phyloP scores from a whole-genome alignment of 1,140 invertebrate genomes.

The Drosophila sproati region DNA sequence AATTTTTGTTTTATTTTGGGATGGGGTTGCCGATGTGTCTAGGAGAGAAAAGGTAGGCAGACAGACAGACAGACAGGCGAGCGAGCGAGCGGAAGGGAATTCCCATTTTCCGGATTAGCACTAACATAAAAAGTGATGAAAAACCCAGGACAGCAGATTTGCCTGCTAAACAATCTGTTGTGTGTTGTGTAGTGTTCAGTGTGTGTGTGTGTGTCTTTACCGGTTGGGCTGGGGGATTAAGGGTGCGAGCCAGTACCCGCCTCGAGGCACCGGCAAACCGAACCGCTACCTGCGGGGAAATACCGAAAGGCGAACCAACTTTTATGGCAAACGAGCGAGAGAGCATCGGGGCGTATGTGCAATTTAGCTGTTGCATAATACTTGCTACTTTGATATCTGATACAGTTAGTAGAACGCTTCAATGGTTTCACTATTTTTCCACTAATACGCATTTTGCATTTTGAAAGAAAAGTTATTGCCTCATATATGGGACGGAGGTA shows the following conservation, averaged over 20 bases:
- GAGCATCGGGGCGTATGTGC: slow-evolving; percentile 35
- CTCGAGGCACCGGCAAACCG: slow-evolving; percentile 19
- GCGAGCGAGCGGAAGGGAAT: slow-evolving; percentile 68
- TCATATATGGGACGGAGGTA: too few species aligned
- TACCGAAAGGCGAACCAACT: slow-evolving; percentile 1
- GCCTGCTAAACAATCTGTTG: not conserved
- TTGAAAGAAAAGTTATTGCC: not conserved
- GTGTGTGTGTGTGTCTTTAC: not conserved
- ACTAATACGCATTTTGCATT: not conserved
- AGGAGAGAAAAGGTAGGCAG: not conserved
- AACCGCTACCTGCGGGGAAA: slow-evolving; percentile 2
- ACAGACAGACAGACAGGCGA: slow-evolving; percentile 22
- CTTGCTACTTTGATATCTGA: not conserved
- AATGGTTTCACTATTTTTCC: not conserved
- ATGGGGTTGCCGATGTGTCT: slow-evolving; percentile 46
- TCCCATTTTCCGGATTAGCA: slow-evolving; percentile 78
- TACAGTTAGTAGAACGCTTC: slow-evolving; percentile 1
- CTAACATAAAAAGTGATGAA: slow-evolving; percentile 43
- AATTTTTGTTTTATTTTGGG: slow-evolving; percentile 12
- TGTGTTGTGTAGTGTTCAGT: not conserved
- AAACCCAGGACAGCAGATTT: slow-evolving; percentile 26
- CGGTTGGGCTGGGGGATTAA: slow-evolving; percentile 47
- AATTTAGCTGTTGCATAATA: slow-evolving; percentile 16
- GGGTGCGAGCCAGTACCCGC: slow-evolving; percentile 66
- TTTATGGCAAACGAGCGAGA: slow-evolving; percentile 3